Evolutionary conservation across 1,140 invertebrate species (phyloP).

Genomic region (Varroa destructor): DNA sequence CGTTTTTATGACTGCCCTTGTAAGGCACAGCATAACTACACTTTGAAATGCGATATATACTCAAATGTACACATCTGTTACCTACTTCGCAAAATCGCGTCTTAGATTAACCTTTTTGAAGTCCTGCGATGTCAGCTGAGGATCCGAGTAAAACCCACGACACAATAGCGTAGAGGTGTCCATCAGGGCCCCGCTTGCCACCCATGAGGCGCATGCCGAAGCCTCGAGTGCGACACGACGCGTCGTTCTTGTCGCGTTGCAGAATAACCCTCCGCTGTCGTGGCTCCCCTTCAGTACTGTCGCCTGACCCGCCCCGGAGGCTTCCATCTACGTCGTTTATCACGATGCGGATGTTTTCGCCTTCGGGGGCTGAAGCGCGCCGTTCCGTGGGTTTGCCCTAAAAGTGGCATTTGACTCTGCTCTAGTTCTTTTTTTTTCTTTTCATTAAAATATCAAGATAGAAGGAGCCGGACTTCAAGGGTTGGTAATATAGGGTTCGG

Average conservation of each 20-base stretch:
- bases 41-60: conserved; percentile 30
- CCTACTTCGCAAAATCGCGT: neutral
- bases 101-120: conserved; percentile 54
- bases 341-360: conserved; percentile 78
- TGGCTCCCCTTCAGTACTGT: conserved; percentile 42
- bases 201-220: conserved; percentile 85
- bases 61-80: no score
- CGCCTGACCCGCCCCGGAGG: conserved; percentile 39
- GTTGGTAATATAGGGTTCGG: neutral
- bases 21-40: conserved; percentile 9
- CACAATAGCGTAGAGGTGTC: conserved; percentile 70
- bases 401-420: neutral
- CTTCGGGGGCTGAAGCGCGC: conserved; percentile 52
- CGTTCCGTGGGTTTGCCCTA: conserved; percentile 30
- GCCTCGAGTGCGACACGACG: conserved; percentile 49
- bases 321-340: conserved; percentile 73
- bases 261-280: conserved; percentile 33
- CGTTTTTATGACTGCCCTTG: neutral
- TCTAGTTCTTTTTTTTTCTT: no score
- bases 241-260: conserved; percentile 33
- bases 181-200: conserved; percentile 65
- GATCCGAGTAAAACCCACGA: conserved; percentile 78
- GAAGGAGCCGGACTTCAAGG: neutral
- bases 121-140: conserved; percentile 68
- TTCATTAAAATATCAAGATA: neutral